These are phyloP conservation scores for Chelonus formosanus DNA, from an alignment of 2,888 invertebrate genomes.

Conservation along the genomic window DNA sequence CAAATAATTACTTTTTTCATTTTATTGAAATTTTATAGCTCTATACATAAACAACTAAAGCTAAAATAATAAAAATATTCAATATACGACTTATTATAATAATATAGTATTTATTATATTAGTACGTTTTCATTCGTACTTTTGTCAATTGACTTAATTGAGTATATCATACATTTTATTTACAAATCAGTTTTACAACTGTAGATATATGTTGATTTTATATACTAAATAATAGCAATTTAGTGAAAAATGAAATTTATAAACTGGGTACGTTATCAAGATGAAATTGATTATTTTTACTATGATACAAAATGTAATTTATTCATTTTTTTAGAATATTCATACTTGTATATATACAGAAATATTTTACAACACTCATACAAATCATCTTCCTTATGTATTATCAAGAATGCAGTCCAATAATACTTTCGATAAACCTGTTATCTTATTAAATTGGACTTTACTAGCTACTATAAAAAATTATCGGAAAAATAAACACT, in stretches of 20 bases:
- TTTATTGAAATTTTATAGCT: no score
- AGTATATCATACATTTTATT: constrained; percentile 26
- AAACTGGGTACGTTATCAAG: no score
- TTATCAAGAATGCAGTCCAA: constrained; percentile 21
- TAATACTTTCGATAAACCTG: constrained; percentile 25
- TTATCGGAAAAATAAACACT: neutral
- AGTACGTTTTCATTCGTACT: neutral
- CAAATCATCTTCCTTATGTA: constrained; percentile 3
- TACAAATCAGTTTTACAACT: constrained; percentile 24
- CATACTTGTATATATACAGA: no score
- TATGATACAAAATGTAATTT: neutral
- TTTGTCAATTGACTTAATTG: neutral
- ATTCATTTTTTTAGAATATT: neutral
- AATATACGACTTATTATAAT: no score
- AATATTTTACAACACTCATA: neutral
- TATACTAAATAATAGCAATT: neutral
- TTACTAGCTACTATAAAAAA: neutral
- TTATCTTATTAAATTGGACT: constrained; percentile 9
- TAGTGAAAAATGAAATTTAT: neutral
- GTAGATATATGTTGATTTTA: constrained; percentile 1
- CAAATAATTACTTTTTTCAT: no score
- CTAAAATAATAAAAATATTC: no score
- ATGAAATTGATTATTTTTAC: no score
- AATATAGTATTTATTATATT: constrained; percentile 1
- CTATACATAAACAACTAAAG: no score